phyloP scores from a whole-genome alignment of 2,113 vertebrate genomes.

The Benthochromis sp. region DNA sequence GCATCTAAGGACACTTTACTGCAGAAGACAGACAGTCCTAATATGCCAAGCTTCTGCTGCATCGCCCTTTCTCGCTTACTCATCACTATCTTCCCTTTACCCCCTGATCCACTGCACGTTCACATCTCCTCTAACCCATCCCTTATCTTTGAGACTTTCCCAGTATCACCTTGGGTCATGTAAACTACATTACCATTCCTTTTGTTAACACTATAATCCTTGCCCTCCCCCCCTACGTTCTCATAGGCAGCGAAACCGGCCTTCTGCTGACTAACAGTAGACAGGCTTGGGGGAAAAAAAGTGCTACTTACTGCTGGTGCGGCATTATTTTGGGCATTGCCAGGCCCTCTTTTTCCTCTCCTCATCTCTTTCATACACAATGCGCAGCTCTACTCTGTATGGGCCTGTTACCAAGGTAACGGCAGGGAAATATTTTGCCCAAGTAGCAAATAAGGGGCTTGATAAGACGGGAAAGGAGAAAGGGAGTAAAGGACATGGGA shows the following conservation, averaged over 20 bases:
- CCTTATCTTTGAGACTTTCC: not conserved
- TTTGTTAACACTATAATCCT: not conserved
- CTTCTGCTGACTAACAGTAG: not conserved
- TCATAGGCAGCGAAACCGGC: not conserved
- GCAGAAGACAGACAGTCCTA: constrained; percentile 18
- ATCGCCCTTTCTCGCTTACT: not conserved
- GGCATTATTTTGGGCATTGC: constrained; percentile 3
- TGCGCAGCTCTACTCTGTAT: constrained; percentile 36
- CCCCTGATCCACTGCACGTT: not conserved
- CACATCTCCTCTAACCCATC: constrained; percentile 23
- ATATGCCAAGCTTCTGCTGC: constrained; percentile 32
- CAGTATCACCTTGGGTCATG: not conserved
- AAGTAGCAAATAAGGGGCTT: constrained; percentile 17
- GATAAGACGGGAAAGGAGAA: constrained; percentile 36
- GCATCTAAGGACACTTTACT: constrained; percentile 31
- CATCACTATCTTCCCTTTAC: not conserved
- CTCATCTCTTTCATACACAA: constrained; percentile 30
- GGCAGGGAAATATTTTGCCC: constrained; percentile 55
- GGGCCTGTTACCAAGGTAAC: constrained; percentile 68
- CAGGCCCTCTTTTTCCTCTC: not conserved
- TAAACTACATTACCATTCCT: not conserved
- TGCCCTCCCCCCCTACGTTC: not conserved
- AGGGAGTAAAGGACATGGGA: not conserved
- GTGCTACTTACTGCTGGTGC: not conserved
- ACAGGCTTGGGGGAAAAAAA: not conserved